phyloP scores from a whole-genome alignment of 2,888 invertebrate species.

The Caenorhabditis japonica region DNA sequence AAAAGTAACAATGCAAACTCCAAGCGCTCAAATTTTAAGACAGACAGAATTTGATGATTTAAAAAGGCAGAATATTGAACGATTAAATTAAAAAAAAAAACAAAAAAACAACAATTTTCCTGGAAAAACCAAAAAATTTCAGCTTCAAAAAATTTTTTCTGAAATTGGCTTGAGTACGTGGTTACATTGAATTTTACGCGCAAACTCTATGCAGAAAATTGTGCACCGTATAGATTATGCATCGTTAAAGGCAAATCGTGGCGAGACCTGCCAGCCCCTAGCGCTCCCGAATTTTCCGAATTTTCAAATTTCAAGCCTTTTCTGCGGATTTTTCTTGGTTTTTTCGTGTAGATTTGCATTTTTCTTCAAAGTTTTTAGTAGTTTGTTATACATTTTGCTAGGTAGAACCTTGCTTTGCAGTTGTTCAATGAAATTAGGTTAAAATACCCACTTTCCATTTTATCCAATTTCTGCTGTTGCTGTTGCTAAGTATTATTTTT shows the following conservation, averaged over 20 bases:
- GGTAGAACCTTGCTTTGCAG: too few species aligned
- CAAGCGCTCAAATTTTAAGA: too few species aligned
- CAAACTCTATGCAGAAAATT: conserved; percentile 1
- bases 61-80: too few species aligned
- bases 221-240: conserved; percentile 2
- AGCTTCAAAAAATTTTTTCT: not conserved
- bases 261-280: conserved; percentile 23
- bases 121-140: not conserved
- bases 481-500: too few species aligned
- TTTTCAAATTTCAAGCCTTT: conserved; percentile 15
- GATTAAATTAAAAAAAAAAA: conserved; percentile 3
- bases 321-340: not conserved
- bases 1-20: too few species aligned
- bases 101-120: conserved; percentile 1
- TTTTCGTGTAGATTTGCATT: not conserved
- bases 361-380: not conserved
- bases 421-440: too few species aligned
- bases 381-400: not conserved
- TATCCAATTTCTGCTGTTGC: too few species aligned
- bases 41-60: too few species aligned
- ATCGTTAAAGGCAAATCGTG: conserved; percentile 7
- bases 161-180: conserved; percentile 9
- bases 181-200: conserved; percentile 12
- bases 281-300: conserved; percentile 48
- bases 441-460: too few species aligned